Conservation (phyloP, 2,113 vertebrate genomes). For the Clarias gariepinus region DNA sequence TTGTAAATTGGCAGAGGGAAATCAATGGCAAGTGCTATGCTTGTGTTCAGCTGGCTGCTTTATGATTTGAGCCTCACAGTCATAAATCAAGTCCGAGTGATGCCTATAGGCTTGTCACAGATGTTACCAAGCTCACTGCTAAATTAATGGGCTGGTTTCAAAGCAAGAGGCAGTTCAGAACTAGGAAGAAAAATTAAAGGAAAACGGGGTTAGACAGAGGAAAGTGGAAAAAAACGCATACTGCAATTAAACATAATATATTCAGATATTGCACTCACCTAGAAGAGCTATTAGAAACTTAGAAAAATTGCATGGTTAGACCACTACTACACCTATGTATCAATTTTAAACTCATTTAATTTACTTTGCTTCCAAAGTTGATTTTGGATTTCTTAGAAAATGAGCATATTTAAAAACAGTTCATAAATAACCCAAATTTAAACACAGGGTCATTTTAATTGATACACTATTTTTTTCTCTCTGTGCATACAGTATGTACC, state of each 20-base stretch:
- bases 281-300: background rate
- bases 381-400: background rate
- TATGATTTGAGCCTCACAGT: conserved; percentile 53
- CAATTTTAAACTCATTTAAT: background rate
- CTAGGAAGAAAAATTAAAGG: conserved; percentile 19
- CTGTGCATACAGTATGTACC: background rate
- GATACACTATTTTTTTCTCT: background rate
- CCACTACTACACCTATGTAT: background rate
- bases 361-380: background rate
- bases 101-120: conserved; percentile 56
- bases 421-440: background rate
- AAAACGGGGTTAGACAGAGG: conserved; percentile 6
- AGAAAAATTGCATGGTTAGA: background rate
- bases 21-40: conserved; percentile 46
- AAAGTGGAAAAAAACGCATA: conserved; percentile 7
- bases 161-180: conserved; percentile 41
- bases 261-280: conserved; percentile 19
- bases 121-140: conserved; percentile 52
- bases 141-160: conserved; percentile 57
- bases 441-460: background rate
- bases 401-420: background rate
- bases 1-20: conserved; percentile 51
- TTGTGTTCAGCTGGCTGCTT: conserved; percentile 52
- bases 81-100: conserved; percentile 58
- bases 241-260: conserved; percentile 31